Evolutionary conservation across 2,888 invertebrate genomes (phyloP), one percentile per base, ranked within the genome.

Genomic region (Lasioglossum villosulum): DNA sequence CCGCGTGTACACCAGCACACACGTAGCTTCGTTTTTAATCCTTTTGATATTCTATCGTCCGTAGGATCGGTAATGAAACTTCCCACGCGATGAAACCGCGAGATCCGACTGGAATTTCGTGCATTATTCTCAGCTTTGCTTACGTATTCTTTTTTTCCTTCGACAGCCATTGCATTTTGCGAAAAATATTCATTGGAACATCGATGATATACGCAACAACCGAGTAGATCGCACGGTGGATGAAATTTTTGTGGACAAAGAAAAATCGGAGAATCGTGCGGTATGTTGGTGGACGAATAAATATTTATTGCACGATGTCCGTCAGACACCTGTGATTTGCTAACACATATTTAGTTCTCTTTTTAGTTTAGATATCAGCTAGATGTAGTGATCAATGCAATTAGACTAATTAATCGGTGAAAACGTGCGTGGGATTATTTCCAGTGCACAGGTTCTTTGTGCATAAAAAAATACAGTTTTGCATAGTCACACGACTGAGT

Each of bases 1-100:
- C 80, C 71, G 56, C 79, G 70, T 70, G 77, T 84, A 27, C 68
- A 37, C 77, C 12, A 27, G 39, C 68, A 45, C 68, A 45, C 45
- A n/a, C 45, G 73, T 66, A 63, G 23, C 37, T 79, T 63, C 48
- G 45, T 48, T 79, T 45, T 79, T 48, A 19, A 71, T 73, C 27
- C 45, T n/a, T 63, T 37, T 12, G 37, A 59, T 45, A 45, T 23
- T 39, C 23, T 42, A 52, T 59, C 42, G n/a, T 39, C n/a, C 27
- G 56, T 12, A 70, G 66, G 75, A 66, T 76, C 68, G 66, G 39
- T 42, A 37, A 70, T 30, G 39, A 78, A 52, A 42, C 14, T 74
- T 56, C 34, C 72, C 72, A 72, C 72, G 72, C 72, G 27, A 27
- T 72, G 30, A 72, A 72, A 48, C 14, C 30, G 45, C 66, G 8